Evolutionary conservation across 2,113 vertebrate species (phyloP).

Genomic region (Crotalus viridis): DNA sequence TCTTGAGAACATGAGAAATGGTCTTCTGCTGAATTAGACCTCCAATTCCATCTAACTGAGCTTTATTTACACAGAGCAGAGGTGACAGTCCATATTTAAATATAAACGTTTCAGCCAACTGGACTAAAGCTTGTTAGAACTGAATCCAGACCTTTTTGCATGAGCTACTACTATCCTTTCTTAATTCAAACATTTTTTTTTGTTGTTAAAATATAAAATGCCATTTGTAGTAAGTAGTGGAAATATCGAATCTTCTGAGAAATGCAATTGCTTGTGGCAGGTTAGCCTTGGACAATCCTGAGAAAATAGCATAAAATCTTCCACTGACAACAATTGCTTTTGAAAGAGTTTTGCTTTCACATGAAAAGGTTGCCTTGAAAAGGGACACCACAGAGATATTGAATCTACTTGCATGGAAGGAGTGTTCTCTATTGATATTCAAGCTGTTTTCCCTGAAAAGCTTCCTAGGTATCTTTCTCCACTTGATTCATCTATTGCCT

Average conservation of each 20-base stretch:
- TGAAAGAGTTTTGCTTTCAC: conserved; percentile 46
- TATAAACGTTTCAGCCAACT: not conserved
- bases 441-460: conserved; percentile 12
- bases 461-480: not conserved
- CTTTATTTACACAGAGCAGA: not conserved
- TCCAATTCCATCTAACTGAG: not conserved
- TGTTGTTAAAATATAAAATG: not conserved
- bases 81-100: not conserved
- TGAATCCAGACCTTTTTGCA: not conserved
- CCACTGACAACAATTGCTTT: conserved; percentile 33
- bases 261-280: conserved; percentile 8
- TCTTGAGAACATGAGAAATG: not conserved
- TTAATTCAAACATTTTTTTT: not conserved
- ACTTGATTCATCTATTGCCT: conserved; percentile 20
- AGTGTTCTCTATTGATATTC: conserved; percentile 31
- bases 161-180: not conserved
- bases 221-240: not conserved
- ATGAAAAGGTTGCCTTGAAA: conserved; percentile 43
- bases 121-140: not conserved
- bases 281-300: not conserved
- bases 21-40: not conserved
- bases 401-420: conserved; percentile 30
- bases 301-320: conserved; percentile 46
- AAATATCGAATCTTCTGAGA: not conserved
- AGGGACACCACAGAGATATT: conserved; percentile 29